Evolutionary conservation across 2,797 vertebrate species (phyloP).

Genomic region (Manis pentadactyla): DNA sequence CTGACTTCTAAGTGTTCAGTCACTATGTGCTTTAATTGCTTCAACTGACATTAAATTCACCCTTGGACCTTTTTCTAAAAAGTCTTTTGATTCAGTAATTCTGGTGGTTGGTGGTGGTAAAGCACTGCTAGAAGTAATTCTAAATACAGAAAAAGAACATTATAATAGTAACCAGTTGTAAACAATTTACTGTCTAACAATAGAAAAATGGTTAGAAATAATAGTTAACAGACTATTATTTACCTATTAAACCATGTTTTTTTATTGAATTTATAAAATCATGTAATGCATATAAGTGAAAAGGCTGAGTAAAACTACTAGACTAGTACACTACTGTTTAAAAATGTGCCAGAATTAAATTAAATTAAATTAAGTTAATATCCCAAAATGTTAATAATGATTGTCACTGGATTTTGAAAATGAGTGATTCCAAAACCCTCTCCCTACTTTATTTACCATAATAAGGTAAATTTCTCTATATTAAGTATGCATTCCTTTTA

Average conservation of each 20-base stretch:
- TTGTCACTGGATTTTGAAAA: background rate
- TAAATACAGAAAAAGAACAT: background rate
- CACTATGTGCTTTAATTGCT: background rate
- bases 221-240: background rate
- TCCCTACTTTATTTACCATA: background rate
- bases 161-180: background rate
- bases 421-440: background rate
- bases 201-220: background rate
- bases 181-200: background rate
- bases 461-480: background rate
- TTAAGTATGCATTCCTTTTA: background rate
- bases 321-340: background rate
- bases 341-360: background rate
- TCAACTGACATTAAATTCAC: background rate
- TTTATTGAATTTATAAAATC: slow-evolving; percentile 19
- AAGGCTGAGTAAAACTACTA: slow-evolving; percentile 1
- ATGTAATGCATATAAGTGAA: background rate
- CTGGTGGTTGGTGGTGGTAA: background rate
- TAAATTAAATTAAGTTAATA: background rate
- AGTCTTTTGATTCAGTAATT: slow-evolving; percentile 9
- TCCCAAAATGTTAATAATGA: background rate
- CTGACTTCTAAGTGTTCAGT: background rate
- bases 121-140: background rate
- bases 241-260: background rate
- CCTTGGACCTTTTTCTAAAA: background rate